Conservation (phyloP, 64 coral and sea anemone species). For the Dendrophyllia cribrosa region DNA sequence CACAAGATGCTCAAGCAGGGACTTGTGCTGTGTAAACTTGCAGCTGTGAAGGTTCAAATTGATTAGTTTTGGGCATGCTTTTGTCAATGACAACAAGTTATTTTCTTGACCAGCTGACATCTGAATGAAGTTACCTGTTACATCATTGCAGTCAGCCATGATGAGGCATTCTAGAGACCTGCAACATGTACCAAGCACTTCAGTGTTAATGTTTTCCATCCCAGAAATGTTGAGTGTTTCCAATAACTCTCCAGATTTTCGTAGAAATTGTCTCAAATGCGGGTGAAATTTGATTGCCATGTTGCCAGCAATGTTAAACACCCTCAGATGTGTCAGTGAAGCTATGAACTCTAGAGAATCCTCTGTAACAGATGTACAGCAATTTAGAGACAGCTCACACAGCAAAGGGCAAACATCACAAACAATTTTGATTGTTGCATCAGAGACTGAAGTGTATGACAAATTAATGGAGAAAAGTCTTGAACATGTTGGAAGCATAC, state of each 20-base stretch:
- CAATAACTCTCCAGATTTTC: conserved; percentile 48
- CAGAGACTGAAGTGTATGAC: conserved; percentile 43
- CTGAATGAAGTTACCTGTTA: not conserved
- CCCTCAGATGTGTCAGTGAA: conserved; percentile 24
- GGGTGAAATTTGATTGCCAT: conserved; percentile 41
- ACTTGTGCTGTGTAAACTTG: conserved; percentile 20
- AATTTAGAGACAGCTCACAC: conserved; percentile 61
- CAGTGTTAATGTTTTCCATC: conserved; percentile 44
- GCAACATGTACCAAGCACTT: conserved; percentile 42
- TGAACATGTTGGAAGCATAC: not conserved
- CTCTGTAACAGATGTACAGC: conserved; percentile 50
- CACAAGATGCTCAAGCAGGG: conserved; percentile 36
- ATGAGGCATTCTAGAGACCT: conserved; percentile 35
- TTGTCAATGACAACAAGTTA: not conserved
- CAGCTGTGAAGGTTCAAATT: conserved; percentile 46
- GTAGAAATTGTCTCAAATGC: conserved; percentile 57
- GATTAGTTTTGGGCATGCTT: conserved; percentile 55
- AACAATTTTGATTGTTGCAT: conserved; percentile 37
- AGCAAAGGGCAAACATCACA: conserved; percentile 55
- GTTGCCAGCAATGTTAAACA: conserved; percentile 46
- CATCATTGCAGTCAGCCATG: conserved; percentile 61
- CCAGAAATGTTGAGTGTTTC: conserved; percentile 48
- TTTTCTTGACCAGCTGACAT: not conserved
- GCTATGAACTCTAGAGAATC: conserved; percentile 44
- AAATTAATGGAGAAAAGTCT: conserved; percentile 42